A percentile compares a stretch with the other conserved stretches of the same genome.
phyloP scores from a whole-genome alignment of 1,140 invertebrate genomes.

The Drosophila novamexicana region DNA sequence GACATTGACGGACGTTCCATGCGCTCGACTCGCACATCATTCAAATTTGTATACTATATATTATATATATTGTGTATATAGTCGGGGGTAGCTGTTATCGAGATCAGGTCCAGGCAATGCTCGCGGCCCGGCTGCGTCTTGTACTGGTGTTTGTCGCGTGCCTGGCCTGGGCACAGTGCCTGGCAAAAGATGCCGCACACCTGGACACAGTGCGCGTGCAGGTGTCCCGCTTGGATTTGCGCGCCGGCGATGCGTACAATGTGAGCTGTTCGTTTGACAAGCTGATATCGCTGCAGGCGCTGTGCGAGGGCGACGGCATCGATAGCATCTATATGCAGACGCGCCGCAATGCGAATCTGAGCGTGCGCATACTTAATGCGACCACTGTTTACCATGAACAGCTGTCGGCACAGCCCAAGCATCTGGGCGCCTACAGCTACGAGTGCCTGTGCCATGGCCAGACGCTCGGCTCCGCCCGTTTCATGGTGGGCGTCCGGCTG shows the following conservation, averaged over 20 bases:
- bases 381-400: not conserved
- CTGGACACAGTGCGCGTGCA: not conserved
- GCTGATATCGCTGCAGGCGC: not conserved
- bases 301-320: not conserved
- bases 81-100: not conserved
- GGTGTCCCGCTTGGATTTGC: not conserved
- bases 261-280: not conserved
- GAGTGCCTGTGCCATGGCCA: slow-evolving; percentile 1
- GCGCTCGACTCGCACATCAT: no score
- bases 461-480: not conserved
- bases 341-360: not conserved
- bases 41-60: not conserved
- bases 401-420: not conserved
- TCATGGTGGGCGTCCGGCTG: slow-evolving; percentile 7
- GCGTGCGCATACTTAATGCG: not conserved
- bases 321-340: slow-evolving; percentile 2
- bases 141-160: not conserved
- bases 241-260: not conserved
- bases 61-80: not conserved
- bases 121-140: no score
- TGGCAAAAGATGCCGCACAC: no score
- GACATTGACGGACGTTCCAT: not conserved
- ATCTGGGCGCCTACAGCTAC: not conserved
- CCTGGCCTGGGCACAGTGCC: not conserved
- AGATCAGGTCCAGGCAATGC: not conserved